Base-by-base conservation (phyloP, 2,888 invertebrate genomes). In the Dendrolimus pini region DNA sequence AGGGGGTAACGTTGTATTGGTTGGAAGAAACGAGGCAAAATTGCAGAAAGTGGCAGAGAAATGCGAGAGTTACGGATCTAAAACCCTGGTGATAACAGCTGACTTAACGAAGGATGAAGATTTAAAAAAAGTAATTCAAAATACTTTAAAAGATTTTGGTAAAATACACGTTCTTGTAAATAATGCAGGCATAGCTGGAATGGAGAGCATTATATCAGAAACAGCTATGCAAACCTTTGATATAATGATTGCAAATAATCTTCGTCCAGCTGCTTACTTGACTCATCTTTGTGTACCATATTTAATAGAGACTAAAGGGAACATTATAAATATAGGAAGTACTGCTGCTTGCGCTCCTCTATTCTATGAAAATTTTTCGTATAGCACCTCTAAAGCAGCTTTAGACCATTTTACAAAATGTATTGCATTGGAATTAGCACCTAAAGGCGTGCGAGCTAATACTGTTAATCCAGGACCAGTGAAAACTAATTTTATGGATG, bases 321-420 rank as follows among this genome's bases (percentile, higher is more conserved):
- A 76, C 55, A 70, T 75, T 30, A 62, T 77, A 14, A 77, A 77
- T 52, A 71, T 77, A 60, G 74, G 75, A 0, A 76, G 77, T 58
- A 54, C 73, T 13, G 68, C 67, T 7, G 61, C 64, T 12, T 7
- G 61, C 7, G 55, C 56, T 9, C 55, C 59, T 13, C n/a, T 61
- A 10, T n/a, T 30, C 7, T 12, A 41, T n/a, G 6, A 56, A 52
- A 41, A 56, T 54, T 70, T 65, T 54, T 56, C 73, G 7, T 75
- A 76, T 47, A 61, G 66, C 9, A 94, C 97, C 84, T 96, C 96
- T 2, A 98, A 98, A 85, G 92, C 96, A 53, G 96, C 96, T 1
- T 83, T 97, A 1, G 97, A 98, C 84, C 97, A 97, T 74, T 93
- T 98, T 66, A 97, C 98, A 0, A 92, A 94, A 69, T 96, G 96